Percentiles rank a stretch among this genome's conserved stretches.
Evolutionary conservation across 1,140 invertebrate species (phyloP).

Genomic region (Pararge aegeria): DNA sequence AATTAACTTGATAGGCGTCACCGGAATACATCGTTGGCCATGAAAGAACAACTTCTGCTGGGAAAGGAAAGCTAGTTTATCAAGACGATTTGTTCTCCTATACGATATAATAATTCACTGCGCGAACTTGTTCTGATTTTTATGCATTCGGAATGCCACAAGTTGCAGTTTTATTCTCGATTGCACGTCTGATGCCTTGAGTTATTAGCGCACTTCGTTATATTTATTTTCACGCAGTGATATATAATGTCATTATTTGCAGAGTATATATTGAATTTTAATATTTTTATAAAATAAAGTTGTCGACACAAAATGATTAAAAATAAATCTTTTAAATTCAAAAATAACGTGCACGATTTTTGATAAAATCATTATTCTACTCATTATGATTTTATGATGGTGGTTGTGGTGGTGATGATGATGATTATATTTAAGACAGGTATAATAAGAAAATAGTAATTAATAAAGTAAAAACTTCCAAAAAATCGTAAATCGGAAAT

Average conservation of each 20-base stretch:
- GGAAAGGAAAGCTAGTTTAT: constrained; percentile 29
- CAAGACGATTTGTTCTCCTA: constrained; percentile 21
- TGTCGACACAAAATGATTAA: too few species aligned
- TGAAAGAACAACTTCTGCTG: constrained; percentile 53
- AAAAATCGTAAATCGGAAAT: too few species aligned
- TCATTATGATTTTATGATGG: too few species aligned
- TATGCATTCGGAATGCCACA: constrained; percentile 5
- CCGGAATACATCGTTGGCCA: constrained; percentile 50
- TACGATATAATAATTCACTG: constrained; percentile 13
- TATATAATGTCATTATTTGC: neutral
- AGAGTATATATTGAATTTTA: neutral
- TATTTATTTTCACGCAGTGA: neutral
- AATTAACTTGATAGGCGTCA: constrained; percentile 37
- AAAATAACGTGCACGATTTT: too few species aligned
- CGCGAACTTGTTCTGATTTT: constrained; percentile 20
- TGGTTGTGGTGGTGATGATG: too few species aligned
- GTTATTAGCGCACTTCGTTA: neutral
- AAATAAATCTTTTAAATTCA: too few species aligned
- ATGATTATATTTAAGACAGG: too few species aligned
- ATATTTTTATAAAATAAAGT: neutral
- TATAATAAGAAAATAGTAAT: too few species aligned
- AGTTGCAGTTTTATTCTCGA: constrained; percentile 1
- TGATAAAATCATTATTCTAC: too few species aligned
- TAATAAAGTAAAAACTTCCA: too few species aligned
- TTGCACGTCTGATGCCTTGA: constrained; percentile 1